These are phyloP conservation scores for Benitochromis conjunctus DNA, from an alignment of 2,113 vertebrate genomes.

Conservation along the genomic window DNA sequence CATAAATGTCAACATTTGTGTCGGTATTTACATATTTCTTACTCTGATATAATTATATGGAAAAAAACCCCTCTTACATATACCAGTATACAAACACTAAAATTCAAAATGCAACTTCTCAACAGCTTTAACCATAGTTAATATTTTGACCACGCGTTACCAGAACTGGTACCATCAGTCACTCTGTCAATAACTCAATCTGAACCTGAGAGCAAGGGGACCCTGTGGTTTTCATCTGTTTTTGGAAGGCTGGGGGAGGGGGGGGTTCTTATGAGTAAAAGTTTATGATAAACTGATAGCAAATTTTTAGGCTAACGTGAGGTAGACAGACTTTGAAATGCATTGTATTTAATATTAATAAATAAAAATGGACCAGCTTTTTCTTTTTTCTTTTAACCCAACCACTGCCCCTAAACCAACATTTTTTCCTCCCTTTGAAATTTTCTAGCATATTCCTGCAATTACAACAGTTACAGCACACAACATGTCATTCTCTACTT, in stretches of 20 bases:
- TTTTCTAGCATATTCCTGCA: slow-evolving; percentile 69
- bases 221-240: slow-evolving; percentile 65
- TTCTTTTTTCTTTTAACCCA: slow-evolving; percentile 31
- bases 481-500: slow-evolving; percentile 72
- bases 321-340: slow-evolving; percentile 75
- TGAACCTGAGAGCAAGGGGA: slow-evolving; percentile 73
- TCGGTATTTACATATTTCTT: slow-evolving; percentile 73
- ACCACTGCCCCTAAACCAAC: slow-evolving; percentile 60
- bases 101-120: slow-evolving; percentile 62
- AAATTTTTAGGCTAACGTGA: slow-evolving; percentile 64
- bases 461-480: slow-evolving; percentile 69
- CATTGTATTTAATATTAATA: slow-evolving; percentile 70
- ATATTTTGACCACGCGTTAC: slow-evolving; percentile 53
- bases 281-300: slow-evolving; percentile 53
- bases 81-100: slow-evolving; percentile 67
- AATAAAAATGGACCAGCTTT: slow-evolving; percentile 71
- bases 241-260: slow-evolving; percentile 2
- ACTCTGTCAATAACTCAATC: slow-evolving; percentile 62
- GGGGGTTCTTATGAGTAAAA: slow-evolving; percentile 34
- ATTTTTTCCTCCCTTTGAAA: slow-evolving; percentile 63
- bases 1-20: slow-evolving; percentile 71
- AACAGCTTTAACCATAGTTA: slow-evolving; percentile 51
- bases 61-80: slow-evolving; percentile 63
- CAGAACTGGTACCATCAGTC: slow-evolving; percentile 62
- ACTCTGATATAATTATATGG: slow-evolving; percentile 71